Evolutionary conservation across 2,797 vertebrate genomes (phyloP), one percentile per base, ranked within the genome.

Genomic region (Protonibea diacanthus): DNA sequence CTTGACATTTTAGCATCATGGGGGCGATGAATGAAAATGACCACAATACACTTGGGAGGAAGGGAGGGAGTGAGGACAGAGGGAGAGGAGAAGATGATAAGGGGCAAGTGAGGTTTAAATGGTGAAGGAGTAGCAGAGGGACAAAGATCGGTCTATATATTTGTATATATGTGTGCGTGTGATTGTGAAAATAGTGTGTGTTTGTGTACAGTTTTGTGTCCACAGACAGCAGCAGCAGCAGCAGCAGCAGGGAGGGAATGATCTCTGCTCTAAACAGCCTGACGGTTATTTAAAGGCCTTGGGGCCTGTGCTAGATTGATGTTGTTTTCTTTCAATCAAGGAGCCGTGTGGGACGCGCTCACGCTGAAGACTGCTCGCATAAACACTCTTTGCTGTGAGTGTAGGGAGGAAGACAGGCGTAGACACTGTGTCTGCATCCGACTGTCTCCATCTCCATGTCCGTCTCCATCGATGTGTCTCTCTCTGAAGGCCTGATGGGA

Each of bases 321-420:
- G 90, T 92, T 94, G 93, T 94, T 95, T 95, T 94, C 89, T 88
- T 95, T 92, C 91, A 93, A 93, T 93, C 93, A 90, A 82, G 85
- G 75, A 73, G 81, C 76, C 40, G 87, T 82, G 93, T 93, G 93
- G 93, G 91, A 93, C 75, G 80, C 70, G 61, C 82, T 84, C 78
- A 55, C 17, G 25, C 89, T 87, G 83, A 88, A 84, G 82, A 67
- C 81, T 74, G 79, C 83, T 82, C 67, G 40, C 86, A 84, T 88
- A 91, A 91, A 94, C 88, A 90, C 84, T 74, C 74, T 83, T 82
- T 73, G 78, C 85, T 82, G 81, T 70, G 8, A 11, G 56, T 40
- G 58, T 11, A 62, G 67, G 86, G 84, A 82, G 85, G 88, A 76
- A 47, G 77, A 71, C 81, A 57, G 66, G 59, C 76, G 51, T 0